A percentile compares a stretch with the other conserved stretches of the same genome.
Conservation (phyloP, 2,888 invertebrate genomes). For the Cosmia pyralina region DNA sequence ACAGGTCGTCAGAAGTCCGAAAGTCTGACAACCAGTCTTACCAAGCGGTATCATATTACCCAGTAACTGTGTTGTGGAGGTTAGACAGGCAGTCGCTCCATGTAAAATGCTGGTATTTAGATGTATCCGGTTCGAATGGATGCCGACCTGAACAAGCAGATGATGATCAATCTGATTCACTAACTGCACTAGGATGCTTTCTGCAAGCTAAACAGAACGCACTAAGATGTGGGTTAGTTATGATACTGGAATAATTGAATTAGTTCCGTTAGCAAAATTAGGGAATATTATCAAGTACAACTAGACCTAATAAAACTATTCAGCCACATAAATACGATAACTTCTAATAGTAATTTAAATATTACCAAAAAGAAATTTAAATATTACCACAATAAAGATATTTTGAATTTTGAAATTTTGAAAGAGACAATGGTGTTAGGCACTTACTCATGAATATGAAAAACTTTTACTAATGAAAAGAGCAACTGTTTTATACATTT, state of each 20-base stretch:
- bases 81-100: no score
- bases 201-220: conserved; percentile 5
- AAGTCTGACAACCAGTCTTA: no score
- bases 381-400: no score
- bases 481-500: neutral
- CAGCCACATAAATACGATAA: neutral
- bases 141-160: no score
- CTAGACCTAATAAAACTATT: neutral
- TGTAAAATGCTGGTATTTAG: no score
- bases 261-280: neutral
- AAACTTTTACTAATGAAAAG: neutral
- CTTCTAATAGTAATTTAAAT: neutral
- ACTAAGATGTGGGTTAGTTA: neutral
- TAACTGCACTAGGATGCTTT: conserved; percentile 9
- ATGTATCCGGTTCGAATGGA: no score
- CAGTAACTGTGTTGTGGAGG: no score
- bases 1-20: no score
- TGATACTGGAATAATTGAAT: neutral
- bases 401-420: no score
- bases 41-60: no score
- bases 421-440: neutral
- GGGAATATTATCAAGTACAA: conserved; percentile 4
- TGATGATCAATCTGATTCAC: neutral
- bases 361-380: neutral
- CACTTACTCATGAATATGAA: neutral